Evolutionary conservation across 2,888 invertebrate species (phyloP), one percentile per base, ranked within the genome.

Genomic region (Diadegma fenestrale): DNA sequence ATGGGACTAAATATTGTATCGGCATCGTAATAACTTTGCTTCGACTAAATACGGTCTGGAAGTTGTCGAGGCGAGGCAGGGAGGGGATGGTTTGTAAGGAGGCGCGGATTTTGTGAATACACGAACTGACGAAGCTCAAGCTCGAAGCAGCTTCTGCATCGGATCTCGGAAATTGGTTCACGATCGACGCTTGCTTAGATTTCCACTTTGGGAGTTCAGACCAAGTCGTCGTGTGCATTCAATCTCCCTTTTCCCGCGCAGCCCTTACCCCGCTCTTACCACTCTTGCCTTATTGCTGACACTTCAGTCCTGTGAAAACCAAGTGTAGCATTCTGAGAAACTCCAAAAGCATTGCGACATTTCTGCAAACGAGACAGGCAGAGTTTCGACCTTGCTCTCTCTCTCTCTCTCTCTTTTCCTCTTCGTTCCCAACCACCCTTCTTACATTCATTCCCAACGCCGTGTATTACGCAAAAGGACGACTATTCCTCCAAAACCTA

Each of bases 91-190:
- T 12, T 41, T 30, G 41, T 14, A 22, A 33, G 51, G 37, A 37
- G 71, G 51, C 51, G 45, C 54, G 51, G 22, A 43, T 33, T 37
- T 73, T 83, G 72, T 78, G 82, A 83, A 83, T 83, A 83, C 82
- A 83, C 14, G 45, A 37, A 73, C 78, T 83, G 82, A 83, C 79
- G 82, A 83, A 78, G 82, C 78, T 81, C 48, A 69, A 75, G 75
- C 66, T 66, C 26, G 14, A 64, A 71, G 43, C 72, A 54, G 19
- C 69, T 51, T 63, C 80, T 82, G 82, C 82, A 77, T 73, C 73
- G 82, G 78, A 83, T 83, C 82, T 79, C 78, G 78, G 78, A 83
- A 83, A 78, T 79, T 78, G 82, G 77, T 78, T 78, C 78, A 68
- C 73, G 82, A 83, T 78, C 82, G 82, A 79, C 58, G 51, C 78